phyloP scores from a whole-genome alignment of 64 coral and sea anemone genomes.

The Montipora foliosa region DNA sequence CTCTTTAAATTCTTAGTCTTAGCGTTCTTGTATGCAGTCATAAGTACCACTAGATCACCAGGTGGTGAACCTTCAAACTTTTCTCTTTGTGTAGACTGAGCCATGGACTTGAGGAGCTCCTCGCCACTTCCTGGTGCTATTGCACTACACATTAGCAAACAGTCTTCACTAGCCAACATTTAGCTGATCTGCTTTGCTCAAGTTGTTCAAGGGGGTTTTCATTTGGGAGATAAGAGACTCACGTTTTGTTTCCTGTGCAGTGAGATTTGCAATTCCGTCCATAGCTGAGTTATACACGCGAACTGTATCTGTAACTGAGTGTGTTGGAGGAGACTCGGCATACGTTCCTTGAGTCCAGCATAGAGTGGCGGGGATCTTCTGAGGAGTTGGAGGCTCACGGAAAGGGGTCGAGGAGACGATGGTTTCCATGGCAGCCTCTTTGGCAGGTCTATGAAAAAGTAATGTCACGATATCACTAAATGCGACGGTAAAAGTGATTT shows the following conservation, averaged over 20 bases:
- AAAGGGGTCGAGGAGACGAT: not conserved
- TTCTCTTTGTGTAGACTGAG: not conserved
- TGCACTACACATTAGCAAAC: slow-evolving; percentile 16
- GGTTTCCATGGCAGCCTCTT: not conserved
- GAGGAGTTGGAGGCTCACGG: not conserved
- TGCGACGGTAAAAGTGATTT: slow-evolving; percentile 3
- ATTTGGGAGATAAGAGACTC: slow-evolving; percentile 2
- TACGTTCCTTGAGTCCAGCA: slow-evolving; percentile 8
- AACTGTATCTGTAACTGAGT: not conserved
- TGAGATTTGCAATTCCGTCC: not conserved
- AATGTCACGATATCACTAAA: not conserved
- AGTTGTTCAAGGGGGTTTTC: slow-evolving; percentile 4
- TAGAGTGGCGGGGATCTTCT: not conserved
- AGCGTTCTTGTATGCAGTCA: too few species aligned
- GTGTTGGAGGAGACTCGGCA: not conserved
- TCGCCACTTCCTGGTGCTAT: not conserved
- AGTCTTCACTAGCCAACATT: not conserved
- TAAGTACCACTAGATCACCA: too few species aligned
- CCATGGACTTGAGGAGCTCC: not conserved
- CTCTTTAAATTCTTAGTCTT: too few species aligned
- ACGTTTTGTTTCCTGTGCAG: not conserved
- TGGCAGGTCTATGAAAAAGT: not conserved
- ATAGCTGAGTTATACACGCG: not conserved
- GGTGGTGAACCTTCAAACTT: not conserved
- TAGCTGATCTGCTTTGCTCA: slow-evolving; percentile 1